These are phyloP conservation scores for Latrodectus hesperus DNA, from an alignment of 2,888 invertebrate genomes.

Conservation along the genomic window DNA sequence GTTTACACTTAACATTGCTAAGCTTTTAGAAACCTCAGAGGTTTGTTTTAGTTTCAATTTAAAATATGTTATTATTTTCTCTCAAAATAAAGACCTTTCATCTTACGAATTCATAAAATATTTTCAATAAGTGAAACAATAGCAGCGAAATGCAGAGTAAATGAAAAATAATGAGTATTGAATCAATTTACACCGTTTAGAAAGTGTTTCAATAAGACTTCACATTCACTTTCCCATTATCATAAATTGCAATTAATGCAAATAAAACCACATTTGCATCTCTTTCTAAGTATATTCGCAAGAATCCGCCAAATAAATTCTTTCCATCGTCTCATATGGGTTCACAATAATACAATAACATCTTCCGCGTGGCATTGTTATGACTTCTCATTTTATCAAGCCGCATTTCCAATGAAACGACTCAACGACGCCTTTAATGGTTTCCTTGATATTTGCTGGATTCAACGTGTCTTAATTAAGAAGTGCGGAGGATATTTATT, in stretches of 20 bases:
- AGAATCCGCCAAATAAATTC: background rate
- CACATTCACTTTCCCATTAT: conserved; percentile 1
- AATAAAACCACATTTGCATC: conserved; percentile 6
- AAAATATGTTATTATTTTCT: no score
- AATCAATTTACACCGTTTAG: no score
- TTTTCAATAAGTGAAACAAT: no score
- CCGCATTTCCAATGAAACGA: background rate
- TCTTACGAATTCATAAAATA: no score
- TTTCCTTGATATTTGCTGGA: background rate
- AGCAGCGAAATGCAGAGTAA: no score
- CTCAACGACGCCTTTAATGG: background rate
- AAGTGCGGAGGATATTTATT: background rate
- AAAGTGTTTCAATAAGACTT: no score
- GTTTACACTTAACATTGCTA: no score
- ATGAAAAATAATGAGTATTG: no score
- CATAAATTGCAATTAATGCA: conserved; percentile 43
- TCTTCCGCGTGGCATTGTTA: background rate
- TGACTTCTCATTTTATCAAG: background rate
- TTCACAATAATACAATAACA: conserved; percentile 29
- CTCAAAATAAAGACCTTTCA: no score
- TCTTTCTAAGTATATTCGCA: background rate
- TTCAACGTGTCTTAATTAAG: conserved; percentile 1
- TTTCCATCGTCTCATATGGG: background rate
- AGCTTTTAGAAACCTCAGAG: no score
- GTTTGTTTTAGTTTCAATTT: no score